These are phyloP conservation scores for Pycnonotus jocosus DNA, from an alignment of 2,113 vertebrate genomes.

Conservation along the genomic window DNA sequence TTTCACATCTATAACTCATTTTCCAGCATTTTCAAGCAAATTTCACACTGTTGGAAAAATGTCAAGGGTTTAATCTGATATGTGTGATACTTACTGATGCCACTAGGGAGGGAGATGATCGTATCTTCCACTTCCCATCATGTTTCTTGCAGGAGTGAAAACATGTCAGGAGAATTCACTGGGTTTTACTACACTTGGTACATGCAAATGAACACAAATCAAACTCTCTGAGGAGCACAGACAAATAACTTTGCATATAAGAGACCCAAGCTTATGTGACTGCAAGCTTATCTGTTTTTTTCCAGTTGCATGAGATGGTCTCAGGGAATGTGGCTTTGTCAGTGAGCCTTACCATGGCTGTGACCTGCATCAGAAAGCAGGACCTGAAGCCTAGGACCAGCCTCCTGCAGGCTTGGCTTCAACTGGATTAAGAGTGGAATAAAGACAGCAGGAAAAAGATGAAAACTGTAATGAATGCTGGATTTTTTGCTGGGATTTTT, in stretches of 20 bases:
- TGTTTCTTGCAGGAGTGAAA: neutral
- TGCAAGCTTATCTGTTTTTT: neutral
- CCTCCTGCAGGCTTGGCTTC: neutral
- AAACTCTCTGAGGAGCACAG: neutral
- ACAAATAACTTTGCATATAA: neutral
- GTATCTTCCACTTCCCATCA: conserved; percentile 7
- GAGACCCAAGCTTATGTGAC: neutral
- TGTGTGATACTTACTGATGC: conserved; percentile 60
- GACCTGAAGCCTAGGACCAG: neutral
- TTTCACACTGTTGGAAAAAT: conserved; percentile 53
- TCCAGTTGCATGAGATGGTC: neutral
- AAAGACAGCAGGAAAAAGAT: neutral
- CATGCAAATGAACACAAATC: conserved; percentile 23
- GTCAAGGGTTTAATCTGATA: conserved; percentile 56
- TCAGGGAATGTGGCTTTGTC: neutral
- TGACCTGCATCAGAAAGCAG: neutral
- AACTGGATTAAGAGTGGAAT: neutral
- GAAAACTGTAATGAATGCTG: neutral
- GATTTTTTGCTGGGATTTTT: neutral
- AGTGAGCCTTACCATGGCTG: neutral
- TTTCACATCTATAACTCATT: conserved; percentile 56
- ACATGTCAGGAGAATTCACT: neutral
- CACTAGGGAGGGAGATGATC: conserved; percentile 31
- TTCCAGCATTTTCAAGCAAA: conserved; percentile 46
- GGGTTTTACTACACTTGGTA: neutral